Base-by-base conservation (phyloP, 2,888 invertebrate species). In the Agrochola lychnidis region DNA sequence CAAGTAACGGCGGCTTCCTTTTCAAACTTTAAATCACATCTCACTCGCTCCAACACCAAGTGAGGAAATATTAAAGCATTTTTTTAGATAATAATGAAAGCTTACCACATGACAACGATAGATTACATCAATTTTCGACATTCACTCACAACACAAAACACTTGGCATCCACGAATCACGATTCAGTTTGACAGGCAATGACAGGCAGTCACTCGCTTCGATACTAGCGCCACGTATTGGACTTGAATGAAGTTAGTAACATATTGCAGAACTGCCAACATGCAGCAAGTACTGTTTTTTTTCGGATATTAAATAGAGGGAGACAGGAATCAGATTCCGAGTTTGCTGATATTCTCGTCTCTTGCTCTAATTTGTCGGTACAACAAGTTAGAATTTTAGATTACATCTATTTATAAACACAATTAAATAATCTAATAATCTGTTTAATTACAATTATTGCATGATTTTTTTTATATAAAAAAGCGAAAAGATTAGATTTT, bases 141-240 rank as follows among this genome's bases (percentile, higher is more conserved):
- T 92, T 93, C 95, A 96, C 93, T 93, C 95, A 95, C 95, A 95
- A 95, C 95, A 96, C 96, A 94, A 94, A 94, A 95, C 95, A 95
- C 93, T 93, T 79, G 87, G 89, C 90, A 91, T 92, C 91, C 93
- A 92, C 93, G 91, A 91, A 89, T 89, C 92, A 88, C 90, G 86
- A 88, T 86, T 89, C 81, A 88, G 84, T 90, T 91, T 90, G 91
- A 91, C 89, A 89, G 91, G 90, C 89, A 89, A 84, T 86, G 89
- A 87, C 86, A 85, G 78, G 57, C 19, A 30, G 73, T 69, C 74
- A 73, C 72, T 73, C 66, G 69, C 51, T 80, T 10, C 90, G 87
- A 92, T 90, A 94, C 94, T 94, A 94, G 94, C 94, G 94, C 94
- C 94, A 94, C 94, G 93, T 93, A 92, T 90, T 66, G 69, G 63